Evolutionary conservation across 2,888 invertebrate genomes (phyloP), one percentile per base, ranked within the genome.

Genomic region (Opisthograptis luteolata): DNA sequence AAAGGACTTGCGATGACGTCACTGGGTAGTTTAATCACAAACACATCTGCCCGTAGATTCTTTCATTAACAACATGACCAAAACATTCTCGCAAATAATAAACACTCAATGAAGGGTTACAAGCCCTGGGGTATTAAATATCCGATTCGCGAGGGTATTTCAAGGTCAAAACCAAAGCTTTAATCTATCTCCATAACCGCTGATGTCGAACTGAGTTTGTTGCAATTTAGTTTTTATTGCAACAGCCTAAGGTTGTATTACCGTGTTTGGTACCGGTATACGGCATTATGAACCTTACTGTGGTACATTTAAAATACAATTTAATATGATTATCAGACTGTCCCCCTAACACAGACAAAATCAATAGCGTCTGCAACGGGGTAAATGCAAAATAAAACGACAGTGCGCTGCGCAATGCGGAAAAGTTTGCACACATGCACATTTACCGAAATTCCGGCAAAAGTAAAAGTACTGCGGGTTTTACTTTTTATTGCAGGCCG

Each of bases 301-400:
- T 70, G 68, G 73, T 82, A 79, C 81, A 84, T 86, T 87, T 87
- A 85, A 87, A 85, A 87, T 82, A 77, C 84, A 76, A 80, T 85
- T 86, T 88, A 84, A 88, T 84, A 83, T 84, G 81, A 86, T 89
- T 88, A 87, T 82, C 80, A 80, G 67, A 60, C 78, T 86, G 87
- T 84, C 87, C 88, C 88, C 89, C 87, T 89, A 84, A 87, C 86
- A 87, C 87, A 88, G 89, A 90, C 89, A 88, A 88, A 90, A 90
- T 90, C 89, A 79, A 90, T 90, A 89, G 78, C 76, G 89, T 86
- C 88, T 88, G 86, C 81, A 73, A 73, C 62, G 54, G 60, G 56
- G 87, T 85, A 87, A 73, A 86, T 72, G 83, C 76, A 76, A 82
- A 84, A 81, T 73, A 60, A 54, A 36, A 60, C 64, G 78, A 83